Conservation (phyloP, 2,888 invertebrate genomes). For the Carabus problematicus region DNA sequence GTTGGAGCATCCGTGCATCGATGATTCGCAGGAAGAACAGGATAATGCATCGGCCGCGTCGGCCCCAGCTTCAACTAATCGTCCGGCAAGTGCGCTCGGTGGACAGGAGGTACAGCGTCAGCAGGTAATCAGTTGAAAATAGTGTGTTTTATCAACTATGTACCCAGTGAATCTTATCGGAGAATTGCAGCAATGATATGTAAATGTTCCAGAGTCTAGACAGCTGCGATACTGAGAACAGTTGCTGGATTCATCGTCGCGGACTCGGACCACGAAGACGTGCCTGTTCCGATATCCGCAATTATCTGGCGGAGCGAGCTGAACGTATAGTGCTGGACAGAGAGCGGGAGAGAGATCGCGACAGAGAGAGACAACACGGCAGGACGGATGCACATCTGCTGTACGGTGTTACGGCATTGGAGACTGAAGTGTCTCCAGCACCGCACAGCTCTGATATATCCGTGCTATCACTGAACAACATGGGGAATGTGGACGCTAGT, state of each 20-base stretch:
- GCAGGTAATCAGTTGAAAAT: conserved; percentile 6
- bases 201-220: conserved; percentile 36
- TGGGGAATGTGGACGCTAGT: conserved; percentile 29
- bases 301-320: conserved; percentile 52
- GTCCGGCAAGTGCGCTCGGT: conserved; percentile 10
- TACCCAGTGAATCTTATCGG: not conserved
- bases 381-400: conserved; percentile 59
- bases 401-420: conserved; percentile 25
- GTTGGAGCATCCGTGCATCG: conserved; percentile 66
- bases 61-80: conserved; percentile 29
- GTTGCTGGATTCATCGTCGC: conserved; percentile 43
- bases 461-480: conserved; percentile 30
- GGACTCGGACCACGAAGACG: conserved; percentile 49
- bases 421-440: conserved; percentile 2
- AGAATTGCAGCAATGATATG: not conserved
- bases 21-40: conserved; percentile 45
- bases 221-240: conserved; percentile 43
- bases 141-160: not conserved
- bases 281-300: conserved; percentile 53
- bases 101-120: conserved; percentile 19
- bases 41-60: conserved; percentile 28
- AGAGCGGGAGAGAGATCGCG: conserved; percentile 51
- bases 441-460: conserved; percentile 28
- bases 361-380: conserved; percentile 56
- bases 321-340: conserved; percentile 48